Evolutionary conservation across 2,113 vertebrate species (phyloP).

Genomic region (Spea bombifrons): DNA sequence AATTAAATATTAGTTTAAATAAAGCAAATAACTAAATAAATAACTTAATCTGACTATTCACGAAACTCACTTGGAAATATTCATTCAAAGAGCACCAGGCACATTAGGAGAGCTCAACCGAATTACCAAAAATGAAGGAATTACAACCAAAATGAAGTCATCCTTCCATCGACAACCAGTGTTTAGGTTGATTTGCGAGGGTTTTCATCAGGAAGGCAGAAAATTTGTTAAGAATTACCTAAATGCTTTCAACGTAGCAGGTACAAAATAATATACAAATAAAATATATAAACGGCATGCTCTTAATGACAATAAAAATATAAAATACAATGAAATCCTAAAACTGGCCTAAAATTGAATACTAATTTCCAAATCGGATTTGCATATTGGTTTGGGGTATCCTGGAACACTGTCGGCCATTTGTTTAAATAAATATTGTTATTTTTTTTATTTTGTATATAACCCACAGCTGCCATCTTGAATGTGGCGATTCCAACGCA

Average conservation of each 20-base stretch:
- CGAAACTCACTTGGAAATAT: no score
- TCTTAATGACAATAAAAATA: conserved; percentile 54
- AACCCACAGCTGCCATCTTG: neutral
- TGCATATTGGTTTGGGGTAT: conserved; percentile 57
- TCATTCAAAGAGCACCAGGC: no score
- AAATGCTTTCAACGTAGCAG: conserved; percentile 37
- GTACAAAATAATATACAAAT: conserved; percentile 54
- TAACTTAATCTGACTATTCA: no score
- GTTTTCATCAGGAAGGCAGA: no score
- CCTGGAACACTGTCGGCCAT: conserved; percentile 34
- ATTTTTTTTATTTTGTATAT: neutral
- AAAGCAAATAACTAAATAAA: no score
- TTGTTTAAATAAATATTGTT: neutral
- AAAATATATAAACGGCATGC: conserved; percentile 55
- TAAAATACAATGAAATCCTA: conserved; percentile 55
- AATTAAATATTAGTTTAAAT: no score
- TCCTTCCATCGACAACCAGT: no score
- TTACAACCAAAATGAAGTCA: no score
- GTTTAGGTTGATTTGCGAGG: no score
- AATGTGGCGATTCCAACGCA: neutral
- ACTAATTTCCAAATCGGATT: conserved; percentile 52
- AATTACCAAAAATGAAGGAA: no score
- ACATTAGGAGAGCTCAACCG: no score
- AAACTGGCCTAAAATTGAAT: conserved; percentile 53
- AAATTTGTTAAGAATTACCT: no score